phyloP scores from a whole-genome alignment of 2,113 vertebrate genomes.

The Butorides virescens region DNA sequence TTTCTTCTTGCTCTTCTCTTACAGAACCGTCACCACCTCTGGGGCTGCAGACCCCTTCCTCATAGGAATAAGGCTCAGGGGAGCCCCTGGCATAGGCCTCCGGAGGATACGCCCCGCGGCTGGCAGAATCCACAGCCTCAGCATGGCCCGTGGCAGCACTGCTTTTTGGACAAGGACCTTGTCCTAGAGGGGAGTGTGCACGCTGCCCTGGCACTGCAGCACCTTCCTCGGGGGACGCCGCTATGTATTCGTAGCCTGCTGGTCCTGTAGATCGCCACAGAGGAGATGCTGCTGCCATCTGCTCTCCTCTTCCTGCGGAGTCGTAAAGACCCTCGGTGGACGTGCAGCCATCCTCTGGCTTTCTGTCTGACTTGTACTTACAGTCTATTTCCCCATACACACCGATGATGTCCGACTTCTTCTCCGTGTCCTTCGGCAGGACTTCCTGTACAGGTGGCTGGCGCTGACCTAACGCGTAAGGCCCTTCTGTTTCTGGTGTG shows the following conservation, averaged over 20 bases:
- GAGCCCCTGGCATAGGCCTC: neutral
- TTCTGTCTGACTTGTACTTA: neutral
- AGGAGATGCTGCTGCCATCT: neutral
- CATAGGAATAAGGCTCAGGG: neutral
- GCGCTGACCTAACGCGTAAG: neutral
- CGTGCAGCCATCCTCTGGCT: neutral
- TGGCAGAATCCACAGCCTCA: slow-evolving; percentile 62
- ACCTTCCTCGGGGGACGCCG: neutral
- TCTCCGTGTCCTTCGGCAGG: neutral
- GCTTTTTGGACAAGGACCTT: neutral
- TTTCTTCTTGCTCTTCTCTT: slow-evolving; percentile 80
- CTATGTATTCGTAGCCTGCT: neutral
- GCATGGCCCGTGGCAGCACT: neutral
- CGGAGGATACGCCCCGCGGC: slow-evolving; percentile 53
- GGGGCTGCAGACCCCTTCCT: slow-evolving; percentile 49
- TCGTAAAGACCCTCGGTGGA: neutral
- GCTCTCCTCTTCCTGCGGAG: neutral
- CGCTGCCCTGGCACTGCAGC: neutral
- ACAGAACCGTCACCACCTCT: slow-evolving; percentile 57
- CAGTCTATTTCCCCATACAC: neutral
- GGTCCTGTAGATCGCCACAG: neutral
- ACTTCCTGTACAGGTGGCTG: neutral
- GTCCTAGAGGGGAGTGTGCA: neutral
- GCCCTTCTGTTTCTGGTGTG: neutral
- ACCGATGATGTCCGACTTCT: neutral